phyloP scores from a whole-genome alignment of 1,140 invertebrate genomes.

The Pogonomyrmex californicus region DNA sequence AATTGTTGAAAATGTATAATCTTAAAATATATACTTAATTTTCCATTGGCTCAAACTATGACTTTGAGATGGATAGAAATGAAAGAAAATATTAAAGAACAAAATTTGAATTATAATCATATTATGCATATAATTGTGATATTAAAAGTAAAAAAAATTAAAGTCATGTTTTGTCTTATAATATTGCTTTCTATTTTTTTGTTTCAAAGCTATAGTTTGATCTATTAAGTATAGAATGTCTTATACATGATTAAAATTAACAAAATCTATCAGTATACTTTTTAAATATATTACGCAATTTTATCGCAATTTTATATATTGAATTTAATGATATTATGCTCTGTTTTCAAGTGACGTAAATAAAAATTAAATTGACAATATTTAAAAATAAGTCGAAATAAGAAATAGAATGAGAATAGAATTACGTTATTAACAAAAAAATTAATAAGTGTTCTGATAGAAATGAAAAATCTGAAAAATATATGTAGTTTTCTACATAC shows the following conservation, averaged over 20 bases:
- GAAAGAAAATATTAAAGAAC: background rate
- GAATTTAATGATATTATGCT: background rate
- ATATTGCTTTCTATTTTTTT: background rate
- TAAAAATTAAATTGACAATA: background rate
- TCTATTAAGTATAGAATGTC: background rate
- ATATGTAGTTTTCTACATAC: background rate
- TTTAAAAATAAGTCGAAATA: background rate
- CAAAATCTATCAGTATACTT: background rate
- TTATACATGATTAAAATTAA: background rate
- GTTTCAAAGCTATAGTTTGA: background rate
- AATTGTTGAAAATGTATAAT: conserved; percentile 1
- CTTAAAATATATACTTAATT: background rate
- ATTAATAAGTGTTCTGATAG: background rate
- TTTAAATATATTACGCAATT: conserved; percentile 1
- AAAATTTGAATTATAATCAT: conserved; percentile 1
- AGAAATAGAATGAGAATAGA: background rate
- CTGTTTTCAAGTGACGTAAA: background rate
- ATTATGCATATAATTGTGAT: background rate
- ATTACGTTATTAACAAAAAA: background rate
- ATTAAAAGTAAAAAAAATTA: background rate
- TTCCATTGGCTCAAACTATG: background rate
- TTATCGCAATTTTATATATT: background rate
- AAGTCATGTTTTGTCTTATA: background rate
- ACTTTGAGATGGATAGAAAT: background rate
- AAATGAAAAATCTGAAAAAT: background rate